phyloP scores from a whole-genome alignment of 2,797 vertebrate genomes.

The Eospalax fontanierii region DNA sequence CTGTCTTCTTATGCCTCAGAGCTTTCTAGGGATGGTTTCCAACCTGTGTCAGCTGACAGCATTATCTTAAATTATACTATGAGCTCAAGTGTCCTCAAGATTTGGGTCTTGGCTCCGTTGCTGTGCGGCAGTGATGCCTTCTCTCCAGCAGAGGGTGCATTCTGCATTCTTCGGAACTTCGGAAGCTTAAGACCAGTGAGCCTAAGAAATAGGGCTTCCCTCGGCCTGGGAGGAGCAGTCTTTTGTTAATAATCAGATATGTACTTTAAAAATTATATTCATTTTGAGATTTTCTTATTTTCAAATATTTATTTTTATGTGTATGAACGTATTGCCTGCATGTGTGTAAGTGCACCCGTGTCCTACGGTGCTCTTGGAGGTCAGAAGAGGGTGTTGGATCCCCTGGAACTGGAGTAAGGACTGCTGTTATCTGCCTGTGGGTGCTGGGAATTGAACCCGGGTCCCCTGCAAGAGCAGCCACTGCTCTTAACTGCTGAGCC shows the following conservation, averaged over 20 bases:
- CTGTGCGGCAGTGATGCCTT: not conserved
- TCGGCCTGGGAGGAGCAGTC: not conserved
- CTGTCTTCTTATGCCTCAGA: not conserved
- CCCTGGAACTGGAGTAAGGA: not conserved
- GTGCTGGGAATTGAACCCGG: not conserved
- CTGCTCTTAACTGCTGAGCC: no score
- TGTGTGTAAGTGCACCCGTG: not conserved
- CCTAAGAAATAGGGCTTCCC: not conserved
- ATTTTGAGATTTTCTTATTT: not conserved
- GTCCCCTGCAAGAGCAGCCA: no score
- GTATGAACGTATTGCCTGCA: not conserved
- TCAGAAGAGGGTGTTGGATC: not conserved
- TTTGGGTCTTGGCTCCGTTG: not conserved
- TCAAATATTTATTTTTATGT: not conserved
- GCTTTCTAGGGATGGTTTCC: not conserved
- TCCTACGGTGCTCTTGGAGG: no score
- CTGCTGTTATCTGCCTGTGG: no score
- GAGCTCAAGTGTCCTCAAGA: not conserved
- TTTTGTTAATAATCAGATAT: not conserved
- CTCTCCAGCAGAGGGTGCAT: conserved; percentile 40
- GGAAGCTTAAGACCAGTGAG: not conserved
- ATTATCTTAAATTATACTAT: not conserved
- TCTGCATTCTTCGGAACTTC: no score
- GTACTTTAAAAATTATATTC: not conserved
- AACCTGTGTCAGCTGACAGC: not conserved